These are phyloP conservation scores for Yponomeuta cagnagella DNA, from an alignment of 2,888 invertebrate genomes.

Conservation along the genomic window DNA sequence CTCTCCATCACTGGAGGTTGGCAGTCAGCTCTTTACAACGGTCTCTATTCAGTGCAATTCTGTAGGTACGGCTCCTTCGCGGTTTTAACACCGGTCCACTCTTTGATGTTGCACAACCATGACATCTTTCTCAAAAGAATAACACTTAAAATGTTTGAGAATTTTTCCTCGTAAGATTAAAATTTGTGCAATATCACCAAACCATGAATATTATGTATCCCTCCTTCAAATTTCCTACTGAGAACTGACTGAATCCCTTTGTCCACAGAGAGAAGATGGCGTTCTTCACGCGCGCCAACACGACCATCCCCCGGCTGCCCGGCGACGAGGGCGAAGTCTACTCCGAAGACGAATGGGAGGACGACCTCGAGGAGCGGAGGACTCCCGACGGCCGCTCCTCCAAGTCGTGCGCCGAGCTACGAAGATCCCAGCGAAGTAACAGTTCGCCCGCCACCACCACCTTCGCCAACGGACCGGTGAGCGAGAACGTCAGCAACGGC, in stretches of 20 bases:
- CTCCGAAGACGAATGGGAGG: slow-evolving; percentile 70
- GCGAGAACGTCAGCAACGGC: slow-evolving; percentile 19
- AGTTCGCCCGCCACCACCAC: background rate
- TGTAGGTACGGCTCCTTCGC: no score
- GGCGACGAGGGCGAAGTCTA: slow-evolving; percentile 75
- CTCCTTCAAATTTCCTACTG: background rate
- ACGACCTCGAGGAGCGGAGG: slow-evolving; percentile 55
- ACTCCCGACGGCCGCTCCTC: slow-evolving; percentile 68
- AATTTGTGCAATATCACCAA: no score
- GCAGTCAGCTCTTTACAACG: no score
- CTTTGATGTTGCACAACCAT: no score
- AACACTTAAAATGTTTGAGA: no score
- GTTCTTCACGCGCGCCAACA: slow-evolving; percentile 90
- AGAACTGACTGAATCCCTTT: background rate
- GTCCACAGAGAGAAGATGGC: slow-evolving; percentile 94
- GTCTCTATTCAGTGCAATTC: no score
- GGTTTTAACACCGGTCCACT: no score
- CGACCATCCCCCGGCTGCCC: slow-evolving; percentile 85
- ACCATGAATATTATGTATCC: no score
- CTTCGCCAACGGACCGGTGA: background rate
- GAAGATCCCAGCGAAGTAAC: slow-evolving; percentile 26
- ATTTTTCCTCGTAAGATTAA: no score
- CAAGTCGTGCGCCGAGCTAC: slow-evolving; percentile 61
- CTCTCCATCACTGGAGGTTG: no score
- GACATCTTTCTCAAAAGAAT: no score